Evolutionary conservation across 2,888 invertebrate species (phyloP), one percentile per base, ranked within the genome.

Genomic region (Rhyacophila evoluta): DNA sequence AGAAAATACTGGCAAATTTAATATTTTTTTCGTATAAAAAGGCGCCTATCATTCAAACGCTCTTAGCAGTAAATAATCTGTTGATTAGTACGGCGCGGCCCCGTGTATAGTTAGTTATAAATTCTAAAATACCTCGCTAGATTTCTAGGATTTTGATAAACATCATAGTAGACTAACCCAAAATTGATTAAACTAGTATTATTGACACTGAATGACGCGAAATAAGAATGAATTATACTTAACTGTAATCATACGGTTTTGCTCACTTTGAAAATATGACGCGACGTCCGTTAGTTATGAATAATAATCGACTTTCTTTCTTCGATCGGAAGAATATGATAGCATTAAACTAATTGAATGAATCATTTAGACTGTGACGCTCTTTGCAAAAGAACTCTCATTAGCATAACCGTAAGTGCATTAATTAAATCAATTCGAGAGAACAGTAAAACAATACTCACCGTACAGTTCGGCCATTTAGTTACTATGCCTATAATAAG

Each of bases 251-350:
- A 55, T 55, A 55, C 19, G 55, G 55, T 55, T 19, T 55, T 10
- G 55, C 19, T 55, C 55, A 19, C 12, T 15, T 25, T 19, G 19
- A 55, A 55, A 55, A 19, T 25, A 19, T 55, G 55, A 55, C 55
- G 55, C 55, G 55, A 2, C 19, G 55, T 19, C 55, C 55, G 55
- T 55, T 55, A 55, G 55, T 55, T 55, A 55, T 55, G 55, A 55
- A 55, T 55, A 55, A 12, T 55, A 55, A 55, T 55, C 19, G 55
- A 55, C 55, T 55, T 55, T 55, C 55, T 55, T 55, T 55, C 55
- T 25, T 55, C 55, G 55, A 55, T 55, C 25, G 55, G 55, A 10
- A 19, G 55, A 19, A 19, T 55, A 55, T 33, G 29, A 33, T 33
- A 33, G 29, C 29, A 6, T 4, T 55, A 55, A 55, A 55, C 10